Base-by-base conservation (phyloP, 1,140 invertebrate species). In the Nasonia vitripennis region DNA sequence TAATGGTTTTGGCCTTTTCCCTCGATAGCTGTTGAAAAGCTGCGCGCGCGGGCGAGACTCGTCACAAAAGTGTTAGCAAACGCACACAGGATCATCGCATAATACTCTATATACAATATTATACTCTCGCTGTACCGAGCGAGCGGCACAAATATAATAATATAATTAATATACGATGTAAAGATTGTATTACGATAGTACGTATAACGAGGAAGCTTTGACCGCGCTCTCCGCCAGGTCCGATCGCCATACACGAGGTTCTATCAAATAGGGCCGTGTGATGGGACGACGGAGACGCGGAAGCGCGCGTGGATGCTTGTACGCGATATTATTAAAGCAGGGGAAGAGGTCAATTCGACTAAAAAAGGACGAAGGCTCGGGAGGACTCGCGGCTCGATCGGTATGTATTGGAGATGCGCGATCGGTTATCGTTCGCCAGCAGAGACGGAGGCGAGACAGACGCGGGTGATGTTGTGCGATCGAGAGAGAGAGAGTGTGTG, bases 391-490 rank as follows among this genome's bases (percentile, higher is more conserved):
- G 55, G 17, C 5, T 62, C 20, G 20, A 62, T 62, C 55, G 55
- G 55, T 62, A 62, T 17, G 9, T 12, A 17, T 12, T 4, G 48
- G 48, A 12, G 9, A 11, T 23, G 2, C 31, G 31, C 68, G 27
- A 31, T 71, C 68, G 31, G 23, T 83, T 83, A 78, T 83, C 82
- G 71, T 83, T 83, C 82, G 71, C 82, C 68, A 23, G 62, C 55
- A 0, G 20, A 62, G 55, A 71, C 55, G 11, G 68, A 45, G n/a
- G 41, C 31, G 14, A 75, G 14, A 34, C 20, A 81, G 20, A 80
- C 70, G 55, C 77, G 85, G 73, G 2, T 71, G 41, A 79, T 83
- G 11, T 62, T 51, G 37, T 55, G 81, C 81, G 67, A 45, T 27
- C 6, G 27, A 27, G 55, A 37, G 73, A 68, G 23, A 67, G 27